Conservation (phyloP, 2,888 invertebrate species). For the Leptopterna dolabrata region DNA sequence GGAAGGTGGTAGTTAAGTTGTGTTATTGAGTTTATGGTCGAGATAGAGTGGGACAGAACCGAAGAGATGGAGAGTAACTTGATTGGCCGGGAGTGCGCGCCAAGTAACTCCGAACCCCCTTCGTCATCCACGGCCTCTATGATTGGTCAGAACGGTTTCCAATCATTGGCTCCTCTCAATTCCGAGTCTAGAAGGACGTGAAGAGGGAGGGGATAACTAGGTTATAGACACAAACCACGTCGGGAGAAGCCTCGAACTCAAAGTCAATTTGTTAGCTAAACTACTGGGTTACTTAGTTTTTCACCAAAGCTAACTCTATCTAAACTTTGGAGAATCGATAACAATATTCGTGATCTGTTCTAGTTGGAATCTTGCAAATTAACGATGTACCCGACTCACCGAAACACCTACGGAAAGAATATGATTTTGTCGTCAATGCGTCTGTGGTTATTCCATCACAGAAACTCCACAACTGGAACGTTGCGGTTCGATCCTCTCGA, state of each 20-base stretch:
- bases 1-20: background rate
- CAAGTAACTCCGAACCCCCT: background rate
- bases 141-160: conserved; percentile 49
- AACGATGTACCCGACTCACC: no score
- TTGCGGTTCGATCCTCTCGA: no score
- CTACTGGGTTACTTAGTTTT: background rate
- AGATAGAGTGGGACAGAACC: background rate
- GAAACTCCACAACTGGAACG: no score
- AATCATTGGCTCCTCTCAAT: conserved; percentile 27
- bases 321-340: no score
- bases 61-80: background rate
- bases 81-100: conserved; percentile 36
- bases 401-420: no score
- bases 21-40: conserved; percentile 37
- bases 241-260: background rate
- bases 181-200: background rate
- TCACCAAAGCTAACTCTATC: no score
- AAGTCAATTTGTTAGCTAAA: conserved; percentile 32
- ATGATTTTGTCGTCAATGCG: no score
- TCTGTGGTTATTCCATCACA: no score
- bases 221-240: background rate
- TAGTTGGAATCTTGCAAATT: no score
- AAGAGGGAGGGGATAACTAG: background rate
- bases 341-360: no score
- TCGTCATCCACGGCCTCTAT: background rate